Evolutionary conservation across 2,113 vertebrate genomes (phyloP).

Genomic region (Capreolus pygargus): DNA sequence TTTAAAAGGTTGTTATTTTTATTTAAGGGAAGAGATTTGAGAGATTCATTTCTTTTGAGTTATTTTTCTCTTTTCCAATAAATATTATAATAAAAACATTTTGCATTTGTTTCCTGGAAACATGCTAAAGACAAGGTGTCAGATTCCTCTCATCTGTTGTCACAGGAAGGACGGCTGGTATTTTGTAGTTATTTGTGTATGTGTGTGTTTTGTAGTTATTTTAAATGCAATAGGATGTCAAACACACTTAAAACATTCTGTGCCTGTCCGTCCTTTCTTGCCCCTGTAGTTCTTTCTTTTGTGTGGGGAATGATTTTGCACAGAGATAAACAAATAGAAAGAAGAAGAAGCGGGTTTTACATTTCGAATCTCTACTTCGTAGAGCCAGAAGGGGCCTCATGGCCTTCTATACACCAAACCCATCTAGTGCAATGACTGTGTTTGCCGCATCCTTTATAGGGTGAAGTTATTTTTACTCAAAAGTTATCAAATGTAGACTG

Average conservation of each 20-base stretch:
- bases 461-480: neutral
- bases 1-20: neutral
- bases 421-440: neutral
- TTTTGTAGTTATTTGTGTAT: slow-evolving; percentile 40
- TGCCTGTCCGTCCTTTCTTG: neutral
- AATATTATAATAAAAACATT: slow-evolving; percentile 26
- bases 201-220: slow-evolving; percentile 9
- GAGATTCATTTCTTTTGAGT: neutral
- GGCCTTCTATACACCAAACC: neutral
- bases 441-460: neutral
- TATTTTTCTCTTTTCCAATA: slow-evolving; percentile 15
- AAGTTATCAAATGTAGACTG: neutral
- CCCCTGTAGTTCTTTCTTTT: neutral
- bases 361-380: neutral
- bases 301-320: neutral
- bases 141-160: slow-evolving; percentile 61
- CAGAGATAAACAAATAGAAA: neutral
- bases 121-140: neutral
- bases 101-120: slow-evolving; percentile 48
- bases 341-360: neutral
- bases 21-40: neutral
- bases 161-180: slow-evolving; percentile 53
- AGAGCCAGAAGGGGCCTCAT: neutral
- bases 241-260: neutral
- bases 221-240: slow-evolving; percentile 48